Base-by-base conservation (phyloP, 2,113 vertebrate species). In the Noctilio leporinus region DNA sequence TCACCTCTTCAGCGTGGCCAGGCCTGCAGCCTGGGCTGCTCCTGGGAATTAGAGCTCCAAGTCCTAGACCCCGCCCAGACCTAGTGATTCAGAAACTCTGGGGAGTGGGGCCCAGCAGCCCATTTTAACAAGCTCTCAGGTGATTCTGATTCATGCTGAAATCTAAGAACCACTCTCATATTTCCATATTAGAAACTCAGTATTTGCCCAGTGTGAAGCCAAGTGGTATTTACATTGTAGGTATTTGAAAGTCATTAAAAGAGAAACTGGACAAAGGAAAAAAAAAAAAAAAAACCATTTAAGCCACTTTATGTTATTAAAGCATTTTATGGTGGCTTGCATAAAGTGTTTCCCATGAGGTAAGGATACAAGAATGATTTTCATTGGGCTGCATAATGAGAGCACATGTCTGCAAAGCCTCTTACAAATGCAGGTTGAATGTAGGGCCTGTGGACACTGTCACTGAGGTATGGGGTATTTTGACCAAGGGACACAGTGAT, bases 171-270 rank as follows among this genome's bases (percentile, higher is more conserved):
- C 72, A 64, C 24, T 14, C 22, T 78, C 16, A 1, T 57, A 24
- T 47, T 90, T 92, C 64, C 55, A 28, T 85, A 40, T 69, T 70
- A 72, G 45, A 72, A 91, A 91, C 51, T 76, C 47, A 89, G 3
- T 38, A 8, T 53, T 59, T 40, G 30, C 62, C 24, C 65, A 64
- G 19, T 65, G 7, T 90, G 45, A 94, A 94, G 57, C 30, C 59
- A 43, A 78, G 10, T 82, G 67, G 28, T 69, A 22, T 64, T 94
- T 91, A 69, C 24, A 20, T 2, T 70, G 17, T 26, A 30, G 30
- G 22, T 67, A 75, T 64, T 65, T 94, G 45, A 91, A 93, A 94
- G 47, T 64, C 40, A 72, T 64, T 94, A 64, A 85, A 87, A 81
- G 89, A 77, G 67, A 90, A 95, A 84, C 10, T 64, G 45, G 59